A percentile compares a stretch with the other conserved stretches of the same genome.
Evolutionary conservation across 2,888 invertebrate species (phyloP).

Genomic region (Agapetus fuscipes): DNA sequence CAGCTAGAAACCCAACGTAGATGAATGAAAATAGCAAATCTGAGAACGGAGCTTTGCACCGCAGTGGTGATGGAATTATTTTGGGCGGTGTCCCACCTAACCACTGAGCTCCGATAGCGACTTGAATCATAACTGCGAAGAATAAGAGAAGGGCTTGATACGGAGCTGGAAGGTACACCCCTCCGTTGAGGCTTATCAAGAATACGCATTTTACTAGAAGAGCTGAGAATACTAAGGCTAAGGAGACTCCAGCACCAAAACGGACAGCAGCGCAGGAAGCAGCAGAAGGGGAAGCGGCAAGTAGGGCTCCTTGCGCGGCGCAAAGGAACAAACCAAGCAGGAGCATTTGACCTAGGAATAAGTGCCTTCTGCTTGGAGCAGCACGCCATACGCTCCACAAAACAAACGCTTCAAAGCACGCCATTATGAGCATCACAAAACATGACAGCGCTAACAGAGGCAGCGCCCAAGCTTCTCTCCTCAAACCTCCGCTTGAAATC

Average conservation of each 20-base stretch:
- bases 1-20: conserved; percentile 75
- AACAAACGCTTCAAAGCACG: conserved; percentile 82
- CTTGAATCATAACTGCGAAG: conserved; percentile 86
- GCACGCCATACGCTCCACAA: conserved; percentile 76
- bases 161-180: conserved; percentile 84
- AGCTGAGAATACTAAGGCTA: conserved; percentile 81
- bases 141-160: conserved; percentile 84
- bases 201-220: conserved; percentile 91
- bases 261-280: conserved; percentile 75
- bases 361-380: conserved; percentile 73
- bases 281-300: conserved; percentile 67
- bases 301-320: conserved; percentile 68
- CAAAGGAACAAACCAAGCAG: conserved; percentile 74
- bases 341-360: conserved; percentile 80
- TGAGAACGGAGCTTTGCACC: conserved; percentile 58
- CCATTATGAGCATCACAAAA: conserved; percentile 74
- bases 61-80: conserved; percentile 31
- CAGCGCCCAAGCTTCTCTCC: conserved; percentile 82
- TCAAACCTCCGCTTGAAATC: conserved; percentile 35
- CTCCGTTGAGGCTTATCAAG: conserved; percentile 81
- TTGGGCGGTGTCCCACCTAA: conserved; percentile 68
- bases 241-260: conserved; percentile 72
- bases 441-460: conserved; percentile 79
- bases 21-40: conserved; percentile 69
- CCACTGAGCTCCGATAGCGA: conserved; percentile 79